Base-by-base conservation (phyloP, 2,113 vertebrate genomes). In the Varanus komodoensis region DNA sequence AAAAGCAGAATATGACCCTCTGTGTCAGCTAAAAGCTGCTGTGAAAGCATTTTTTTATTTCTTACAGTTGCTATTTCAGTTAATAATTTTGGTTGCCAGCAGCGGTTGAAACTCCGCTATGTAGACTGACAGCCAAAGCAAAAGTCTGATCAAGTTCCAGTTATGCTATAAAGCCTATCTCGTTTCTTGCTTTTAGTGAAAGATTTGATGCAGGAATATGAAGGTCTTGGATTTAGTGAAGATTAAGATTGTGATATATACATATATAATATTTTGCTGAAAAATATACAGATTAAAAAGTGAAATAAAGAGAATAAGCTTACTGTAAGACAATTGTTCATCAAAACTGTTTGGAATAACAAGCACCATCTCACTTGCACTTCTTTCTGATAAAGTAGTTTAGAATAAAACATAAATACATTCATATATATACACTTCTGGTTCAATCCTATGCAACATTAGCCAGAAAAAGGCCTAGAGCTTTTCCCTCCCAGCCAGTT, bases 131-230 rank as follows among this genome's bases (percentile, higher is more conserved):
- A 93, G 84, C 11, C 79, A 93, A 88, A 90, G 61, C 80, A 73
- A 64, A 73, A 90, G 93, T 64, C 84, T 94, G 92, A 89, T 96
- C 87, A 89, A 82, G 64, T 94, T 94, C 90, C 94, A 96, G 90
- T 89, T 71, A 89, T 3, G 29, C 80, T 90, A 85, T 90, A 93
- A 75, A 93, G 84, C 38, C 54, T 91, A 87, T 90, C n/a, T 29
- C 82, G 92, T 92, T 95, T 68, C 77, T 71, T 80, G 71, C 87
- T 93, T 94, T 77, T 89, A 88, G 90, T 78, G 38, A 92, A 90
- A 68, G 54, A 88, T 91, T 89, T 17, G 27, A 3, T 82, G 86
- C 68, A 93, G 77, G 78, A 75, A 87, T 84, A 68, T 1, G 78
- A 94, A 4, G n/a, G 82, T 88, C 82, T 52, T 80, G 78, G 71